Conservation (phyloP, 1,140 invertebrate species). For the Philotrypesis tridentata region DNA sequence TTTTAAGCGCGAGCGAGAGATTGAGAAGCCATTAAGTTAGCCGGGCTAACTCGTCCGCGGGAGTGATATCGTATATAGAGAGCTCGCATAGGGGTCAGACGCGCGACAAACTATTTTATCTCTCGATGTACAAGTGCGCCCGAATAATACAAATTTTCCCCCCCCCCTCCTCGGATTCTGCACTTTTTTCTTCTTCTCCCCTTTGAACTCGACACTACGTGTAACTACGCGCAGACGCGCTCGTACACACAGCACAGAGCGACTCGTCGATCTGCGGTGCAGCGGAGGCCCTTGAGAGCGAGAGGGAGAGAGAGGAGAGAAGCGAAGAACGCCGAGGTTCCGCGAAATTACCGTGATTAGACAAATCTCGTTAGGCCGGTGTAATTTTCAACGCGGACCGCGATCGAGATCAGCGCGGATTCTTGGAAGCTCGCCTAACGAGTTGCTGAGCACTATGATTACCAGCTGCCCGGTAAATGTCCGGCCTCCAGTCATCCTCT, state of each 20-base stretch:
- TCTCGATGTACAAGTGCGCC: too few relatives aligned
- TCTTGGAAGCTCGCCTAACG: constrained; percentile 45
- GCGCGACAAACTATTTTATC: too few relatives aligned
- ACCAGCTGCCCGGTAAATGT: constrained; percentile 44
- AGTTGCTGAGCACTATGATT: constrained; percentile 51
- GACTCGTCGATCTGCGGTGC: too few relatives aligned
- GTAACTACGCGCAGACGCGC: background rate
- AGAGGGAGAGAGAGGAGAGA: background rate
- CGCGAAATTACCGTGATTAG: constrained; percentile 55
- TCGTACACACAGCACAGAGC: too few relatives aligned
- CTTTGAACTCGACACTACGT: background rate
- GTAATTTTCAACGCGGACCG: constrained; percentile 52
- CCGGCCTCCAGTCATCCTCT: constrained; percentile 37
- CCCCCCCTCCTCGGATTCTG: background rate
- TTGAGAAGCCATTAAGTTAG: too few relatives aligned
- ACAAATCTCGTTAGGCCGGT: constrained; percentile 57
- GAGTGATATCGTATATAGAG: too few relatives aligned
- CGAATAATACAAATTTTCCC: too few relatives aligned
- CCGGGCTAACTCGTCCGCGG: too few relatives aligned
- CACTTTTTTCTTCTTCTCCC: too few relatives aligned
- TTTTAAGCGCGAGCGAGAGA: too few relatives aligned
- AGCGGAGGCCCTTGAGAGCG: too few relatives aligned
- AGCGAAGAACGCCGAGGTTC: constrained; percentile 14
- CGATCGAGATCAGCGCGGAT: constrained; percentile 48
- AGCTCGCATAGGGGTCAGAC: too few relatives aligned